A percentile compares a stretch with the other conserved stretches of the same genome.
Conservation (phyloP, 2,888 invertebrate species). For the Leptinotarsa tumamoca region DNA sequence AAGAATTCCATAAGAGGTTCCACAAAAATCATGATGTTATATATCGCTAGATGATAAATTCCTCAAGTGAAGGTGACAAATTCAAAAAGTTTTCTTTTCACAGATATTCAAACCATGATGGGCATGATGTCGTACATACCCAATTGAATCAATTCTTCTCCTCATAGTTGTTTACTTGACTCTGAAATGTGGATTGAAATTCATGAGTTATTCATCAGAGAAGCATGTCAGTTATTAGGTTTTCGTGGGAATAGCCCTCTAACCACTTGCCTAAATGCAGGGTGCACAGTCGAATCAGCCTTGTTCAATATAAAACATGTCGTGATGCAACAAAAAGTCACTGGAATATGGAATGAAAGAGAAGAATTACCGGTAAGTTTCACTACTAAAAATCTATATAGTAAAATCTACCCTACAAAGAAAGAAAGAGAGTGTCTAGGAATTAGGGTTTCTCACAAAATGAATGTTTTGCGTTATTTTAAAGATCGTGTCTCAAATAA, state of each 20-base stretch:
- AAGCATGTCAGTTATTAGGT: slow-evolving; percentile 91
- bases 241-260: slow-evolving; percentile 91
- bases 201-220: slow-evolving; percentile 90
- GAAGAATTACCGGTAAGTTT: slow-evolving; percentile 92
- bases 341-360: slow-evolving; percentile 93
- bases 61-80: neutral
- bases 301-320: slow-evolving; percentile 93
- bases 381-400: too few species aligned
- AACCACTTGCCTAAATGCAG: slow-evolving; percentile 92
- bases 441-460: too few species aligned
- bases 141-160: slow-evolving; percentile 82
- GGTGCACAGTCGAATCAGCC: slow-evolving; percentile 93
- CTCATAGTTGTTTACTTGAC: slow-evolving; percentile 74
- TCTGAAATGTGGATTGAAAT: slow-evolving; percentile 86
- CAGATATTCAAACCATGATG: slow-evolving; percentile 88
- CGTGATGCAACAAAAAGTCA: slow-evolving; percentile 89
- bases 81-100: slow-evolving; percentile 46
- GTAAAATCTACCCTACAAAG: too few species aligned
- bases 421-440: too few species aligned
- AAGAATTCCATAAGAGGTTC: too few species aligned
- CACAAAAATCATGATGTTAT: too few species aligned
- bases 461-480: too few species aligned
- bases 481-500: too few species aligned
- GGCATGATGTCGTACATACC: slow-evolving; percentile 85
- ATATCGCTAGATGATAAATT: too few species aligned